Conservation (phyloP, 2,113 vertebrate species). For the Mormyrus iriodes region DNA sequence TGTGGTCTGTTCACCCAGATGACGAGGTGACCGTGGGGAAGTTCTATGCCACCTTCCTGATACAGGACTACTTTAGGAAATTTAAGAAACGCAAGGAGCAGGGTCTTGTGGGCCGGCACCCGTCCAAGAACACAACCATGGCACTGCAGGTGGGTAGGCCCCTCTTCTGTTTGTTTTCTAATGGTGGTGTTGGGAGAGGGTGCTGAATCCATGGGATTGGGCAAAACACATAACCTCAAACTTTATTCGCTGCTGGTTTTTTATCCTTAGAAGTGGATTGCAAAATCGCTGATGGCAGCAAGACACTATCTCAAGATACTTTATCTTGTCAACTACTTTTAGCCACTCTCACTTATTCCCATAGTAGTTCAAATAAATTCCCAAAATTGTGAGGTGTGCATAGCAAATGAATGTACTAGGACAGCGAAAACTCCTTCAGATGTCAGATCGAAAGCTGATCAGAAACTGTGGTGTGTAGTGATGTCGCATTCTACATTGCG, state of each 20-base stretch:
- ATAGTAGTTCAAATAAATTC: not conserved
- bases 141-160: constrained; percentile 87
- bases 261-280: not conserved
- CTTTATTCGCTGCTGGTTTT: not conserved
- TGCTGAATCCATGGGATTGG: not conserved
- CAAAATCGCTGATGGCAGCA: not conserved
- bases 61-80: constrained; percentile 99
- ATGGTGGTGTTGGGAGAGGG: not conserved
- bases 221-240: not conserved
- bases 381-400: not conserved
- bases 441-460: not conserved
- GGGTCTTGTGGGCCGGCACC: constrained; percentile 92
- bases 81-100: constrained; percentile 99
- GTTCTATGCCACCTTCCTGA: constrained; percentile 99
- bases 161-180: not conserved
- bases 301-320: not conserved
- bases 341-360: not conserved
- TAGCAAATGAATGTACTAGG: not conserved
- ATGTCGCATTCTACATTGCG: not conserved
- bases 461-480: not conserved
- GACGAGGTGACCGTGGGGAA: constrained; percentile 99
- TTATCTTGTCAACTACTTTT: not conserved
- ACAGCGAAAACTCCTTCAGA: not conserved
- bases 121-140: constrained; percentile 90
- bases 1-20: constrained; percentile 99